These are phyloP conservation scores for Drosophila pseudotalamancana DNA, from an alignment of 2,888 invertebrate species.

Conservation along the genomic window DNA sequence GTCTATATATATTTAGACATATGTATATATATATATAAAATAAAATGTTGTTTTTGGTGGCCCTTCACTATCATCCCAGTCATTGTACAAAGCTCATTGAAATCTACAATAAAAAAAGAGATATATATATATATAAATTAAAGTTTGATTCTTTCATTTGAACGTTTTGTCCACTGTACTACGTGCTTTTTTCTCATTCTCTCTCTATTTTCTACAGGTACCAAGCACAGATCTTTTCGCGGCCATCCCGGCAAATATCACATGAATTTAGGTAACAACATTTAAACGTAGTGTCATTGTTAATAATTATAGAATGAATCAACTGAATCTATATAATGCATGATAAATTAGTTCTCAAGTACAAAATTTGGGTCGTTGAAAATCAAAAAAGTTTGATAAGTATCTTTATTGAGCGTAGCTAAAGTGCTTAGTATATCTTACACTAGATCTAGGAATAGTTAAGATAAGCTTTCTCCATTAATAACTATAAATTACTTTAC, in stretches of 20 bases:
- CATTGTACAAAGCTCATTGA: slow-evolving; percentile 41
- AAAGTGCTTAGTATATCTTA: not conserved
- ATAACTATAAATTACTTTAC: no score
- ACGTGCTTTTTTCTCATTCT: slow-evolving; percentile 38
- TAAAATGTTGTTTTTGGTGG: not conserved
- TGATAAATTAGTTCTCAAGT: slow-evolving; percentile 21
- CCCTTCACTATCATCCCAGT: slow-evolving; percentile 34
- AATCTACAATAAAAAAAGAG: slow-evolving; percentile 1
- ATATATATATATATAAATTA: slow-evolving; percentile 5
- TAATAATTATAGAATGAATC: slow-evolving; percentile 48
- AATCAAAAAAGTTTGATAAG: not conserved
- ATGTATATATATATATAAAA: slow-evolving; percentile 20
- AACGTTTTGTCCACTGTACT: slow-evolving; percentile 16
- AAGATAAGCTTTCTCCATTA: no score
- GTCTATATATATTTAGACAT: slow-evolving; percentile 24
- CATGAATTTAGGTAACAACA: slow-evolving; percentile 82
- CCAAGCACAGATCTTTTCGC: slow-evolving; percentile 83
- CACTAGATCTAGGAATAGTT: no score
- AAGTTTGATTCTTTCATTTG: slow-evolving; percentile 41
- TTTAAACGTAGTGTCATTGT: slow-evolving; percentile 64
- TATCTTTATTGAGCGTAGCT: not conserved
- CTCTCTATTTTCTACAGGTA: slow-evolving; percentile 78
- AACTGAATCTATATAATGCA: slow-evolving; percentile 40
- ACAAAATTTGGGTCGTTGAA: not conserved
- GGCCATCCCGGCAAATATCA: slow-evolving; percentile 84